These are phyloP conservation scores for Sinohyriopsis cumingii DNA, from an alignment of 2,888 invertebrate species.

Conservation along the genomic window DNA sequence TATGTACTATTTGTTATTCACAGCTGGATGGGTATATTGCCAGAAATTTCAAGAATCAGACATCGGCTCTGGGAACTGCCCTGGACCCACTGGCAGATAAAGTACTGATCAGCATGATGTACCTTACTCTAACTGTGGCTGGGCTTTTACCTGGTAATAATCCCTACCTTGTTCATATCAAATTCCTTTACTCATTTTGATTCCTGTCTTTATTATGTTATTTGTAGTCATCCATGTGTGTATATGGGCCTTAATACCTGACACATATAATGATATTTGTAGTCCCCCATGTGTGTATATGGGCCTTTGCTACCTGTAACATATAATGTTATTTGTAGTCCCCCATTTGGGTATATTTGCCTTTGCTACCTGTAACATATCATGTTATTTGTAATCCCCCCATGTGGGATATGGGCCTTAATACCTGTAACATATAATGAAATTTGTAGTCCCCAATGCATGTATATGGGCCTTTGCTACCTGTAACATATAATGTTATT, in stretches of 20 bases:
- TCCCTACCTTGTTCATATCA: not conserved
- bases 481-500: not conserved
- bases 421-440: not conserved
- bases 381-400: not conserved
- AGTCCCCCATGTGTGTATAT: too few relatives aligned
- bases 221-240: not conserved
- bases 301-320: not conserved
- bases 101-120: slow-evolving; percentile 90
- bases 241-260: too few relatives aligned
- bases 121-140: slow-evolving; percentile 88
- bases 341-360: not conserved
- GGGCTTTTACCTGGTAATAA: slow-evolving; percentile 83
- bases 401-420: not conserved
- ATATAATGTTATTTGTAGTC: not conserved
- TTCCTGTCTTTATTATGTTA: not conserved
- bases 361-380: not conserved
- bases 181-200: not conserved
- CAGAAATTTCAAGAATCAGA: slow-evolving; percentile 90
- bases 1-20: slow-evolving; percentile 49
- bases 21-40: slow-evolving; percentile 98
- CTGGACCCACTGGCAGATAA: slow-evolving; percentile 98
- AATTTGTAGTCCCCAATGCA: not conserved
- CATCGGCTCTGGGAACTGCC: slow-evolving; percentile 94
- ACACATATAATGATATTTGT: too few relatives aligned
- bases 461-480: not conserved